Evolutionary conservation across 1,140 invertebrate species (phyloP).

Genomic region (Idris sp.): DNA sequence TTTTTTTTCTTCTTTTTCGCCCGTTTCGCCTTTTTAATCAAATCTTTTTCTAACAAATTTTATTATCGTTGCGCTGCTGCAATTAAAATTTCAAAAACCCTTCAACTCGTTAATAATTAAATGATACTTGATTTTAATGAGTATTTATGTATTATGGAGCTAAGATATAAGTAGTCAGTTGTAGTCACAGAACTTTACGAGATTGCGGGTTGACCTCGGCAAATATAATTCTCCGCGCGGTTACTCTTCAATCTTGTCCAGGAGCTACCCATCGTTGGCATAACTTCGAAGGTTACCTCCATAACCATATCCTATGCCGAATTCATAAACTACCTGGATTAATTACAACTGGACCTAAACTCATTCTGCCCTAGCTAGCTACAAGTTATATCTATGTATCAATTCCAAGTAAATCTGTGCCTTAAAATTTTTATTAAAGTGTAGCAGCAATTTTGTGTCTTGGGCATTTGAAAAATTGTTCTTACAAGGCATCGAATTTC

Average conservation of each 20-base stretch:
- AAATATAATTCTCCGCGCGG: slow-evolving; percentile 73
- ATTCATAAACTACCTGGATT: slow-evolving; percentile 69
- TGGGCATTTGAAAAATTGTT: no score
- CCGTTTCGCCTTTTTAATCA: slow-evolving; percentile 2
- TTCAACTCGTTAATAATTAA: slow-evolving; percentile 26
- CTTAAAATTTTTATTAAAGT: slow-evolving; percentile 28
- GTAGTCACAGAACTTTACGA: slow-evolving; percentile 61
- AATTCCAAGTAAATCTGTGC: slow-evolving; percentile 39
- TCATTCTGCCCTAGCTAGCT: slow-evolving; percentile 40
- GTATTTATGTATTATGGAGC: slow-evolving; percentile 33
- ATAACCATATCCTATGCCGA: slow-evolving; percentile 69
- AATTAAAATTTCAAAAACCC: slow-evolving; percentile 16
- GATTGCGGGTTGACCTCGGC: slow-evolving; percentile 71
- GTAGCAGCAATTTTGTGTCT: no score
- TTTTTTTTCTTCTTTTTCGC: no score
- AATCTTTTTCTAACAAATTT: slow-evolving; percentile 1
- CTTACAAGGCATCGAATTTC: no score
- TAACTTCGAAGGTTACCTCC: slow-evolving; percentile 69
- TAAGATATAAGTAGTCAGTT: slow-evolving; percentile 48
- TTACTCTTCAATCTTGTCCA: slow-evolving; percentile 74
- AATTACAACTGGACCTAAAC: slow-evolving; percentile 50
- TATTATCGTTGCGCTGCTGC: slow-evolving; percentile 2
- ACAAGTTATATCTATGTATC: slow-evolving; percentile 46
- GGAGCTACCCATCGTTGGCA: slow-evolving; percentile 67
- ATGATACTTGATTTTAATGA: slow-evolving; percentile 24